Conservation (phyloP, 2,113 vertebrate genomes). For the Equus quagga region DNA sequence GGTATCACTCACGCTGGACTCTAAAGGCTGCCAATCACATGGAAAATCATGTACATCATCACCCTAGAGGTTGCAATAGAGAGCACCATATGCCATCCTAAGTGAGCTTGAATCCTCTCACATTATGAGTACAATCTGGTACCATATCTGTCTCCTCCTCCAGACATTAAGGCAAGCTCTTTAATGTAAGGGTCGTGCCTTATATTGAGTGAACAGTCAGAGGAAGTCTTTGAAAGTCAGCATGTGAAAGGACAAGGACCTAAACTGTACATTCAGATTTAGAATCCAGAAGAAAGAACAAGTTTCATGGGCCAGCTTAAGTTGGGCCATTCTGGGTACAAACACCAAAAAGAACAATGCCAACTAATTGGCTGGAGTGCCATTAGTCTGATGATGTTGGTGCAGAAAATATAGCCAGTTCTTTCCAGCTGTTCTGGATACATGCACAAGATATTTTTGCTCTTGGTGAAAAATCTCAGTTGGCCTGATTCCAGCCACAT, state of each 20-base stretch:
- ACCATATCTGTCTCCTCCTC: background rate
- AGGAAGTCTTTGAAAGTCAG: background rate
- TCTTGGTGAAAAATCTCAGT: conserved; percentile 60
- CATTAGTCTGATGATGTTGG: background rate
- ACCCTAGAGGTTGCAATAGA: background rate
- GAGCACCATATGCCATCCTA: accelerated
- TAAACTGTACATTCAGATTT: background rate
- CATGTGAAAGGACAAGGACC: background rate
- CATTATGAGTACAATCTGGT: background rate
- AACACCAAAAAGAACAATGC: background rate
- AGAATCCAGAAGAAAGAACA: background rate
- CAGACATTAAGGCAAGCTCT: background rate
- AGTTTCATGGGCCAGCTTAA: background rate
- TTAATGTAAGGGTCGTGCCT: background rate
- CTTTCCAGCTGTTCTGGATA: conserved; percentile 51
- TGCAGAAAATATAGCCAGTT: background rate
- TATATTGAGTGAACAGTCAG: background rate
- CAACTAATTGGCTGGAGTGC: background rate
- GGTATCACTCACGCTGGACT: background rate
- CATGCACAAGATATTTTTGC: conserved; percentile 26
- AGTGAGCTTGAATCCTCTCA: background rate
- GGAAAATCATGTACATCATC: background rate
- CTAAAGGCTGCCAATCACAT: background rate
- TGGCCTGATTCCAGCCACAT: conserved; percentile 46
- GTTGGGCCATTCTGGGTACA: background rate